phyloP scores from a whole-genome alignment of 1,140 invertebrate species.

The Colletes gigas region DNA sequence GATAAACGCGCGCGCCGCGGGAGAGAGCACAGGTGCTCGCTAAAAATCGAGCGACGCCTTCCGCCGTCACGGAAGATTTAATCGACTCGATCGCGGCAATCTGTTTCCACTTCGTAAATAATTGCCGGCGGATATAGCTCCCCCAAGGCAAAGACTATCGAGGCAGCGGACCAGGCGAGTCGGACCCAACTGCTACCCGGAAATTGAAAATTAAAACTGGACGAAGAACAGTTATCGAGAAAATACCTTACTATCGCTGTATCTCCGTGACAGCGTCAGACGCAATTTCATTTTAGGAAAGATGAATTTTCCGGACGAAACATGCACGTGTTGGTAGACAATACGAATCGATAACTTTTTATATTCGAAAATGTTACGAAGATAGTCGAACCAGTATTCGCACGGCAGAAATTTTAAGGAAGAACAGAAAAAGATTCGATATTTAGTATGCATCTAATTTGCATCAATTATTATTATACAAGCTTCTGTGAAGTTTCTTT shows the following conservation, averaged over 20 bases:
- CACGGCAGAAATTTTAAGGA: too few relatives aligned
- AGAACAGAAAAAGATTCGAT: too few relatives aligned
- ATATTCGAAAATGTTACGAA: too few relatives aligned
- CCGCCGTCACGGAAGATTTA: background rate
- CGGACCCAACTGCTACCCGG: background rate
- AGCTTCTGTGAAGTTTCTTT: too few relatives aligned
- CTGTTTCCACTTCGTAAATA: slow-evolving; percentile 26
- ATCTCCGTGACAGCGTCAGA: background rate
- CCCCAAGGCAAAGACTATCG: background rate
- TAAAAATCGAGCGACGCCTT: background rate
- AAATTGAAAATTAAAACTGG: slow-evolving; percentile 23
- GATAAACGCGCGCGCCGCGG: background rate
- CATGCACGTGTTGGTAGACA: too few relatives aligned
- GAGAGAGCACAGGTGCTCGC: background rate
- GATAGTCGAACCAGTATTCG: too few relatives aligned
- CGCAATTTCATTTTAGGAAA: too few relatives aligned
- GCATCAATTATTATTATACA: too few relatives aligned
- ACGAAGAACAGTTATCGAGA: background rate
- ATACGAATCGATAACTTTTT: too few relatives aligned
- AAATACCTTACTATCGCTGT: background rate
- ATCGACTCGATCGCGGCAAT: slow-evolving; percentile 2
- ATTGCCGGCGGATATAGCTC: slow-evolving; percentile 4
- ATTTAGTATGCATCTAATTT: too few relatives aligned
- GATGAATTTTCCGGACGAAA: too few relatives aligned
- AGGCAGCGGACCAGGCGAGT: too few relatives aligned